Conservation (phyloP, 2,797 vertebrate genomes). For the Hydrophis major region DNA sequence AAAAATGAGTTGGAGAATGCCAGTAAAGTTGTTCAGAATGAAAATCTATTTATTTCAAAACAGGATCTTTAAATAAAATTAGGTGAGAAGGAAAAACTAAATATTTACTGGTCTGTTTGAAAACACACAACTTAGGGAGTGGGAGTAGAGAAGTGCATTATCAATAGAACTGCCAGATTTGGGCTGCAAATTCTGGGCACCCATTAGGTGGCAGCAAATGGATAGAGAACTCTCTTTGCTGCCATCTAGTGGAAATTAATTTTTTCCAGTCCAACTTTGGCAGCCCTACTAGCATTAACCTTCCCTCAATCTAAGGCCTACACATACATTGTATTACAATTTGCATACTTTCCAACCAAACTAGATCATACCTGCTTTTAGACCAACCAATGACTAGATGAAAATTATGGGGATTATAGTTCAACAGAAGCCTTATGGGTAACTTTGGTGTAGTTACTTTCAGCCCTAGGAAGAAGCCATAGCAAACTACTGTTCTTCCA, state of each 20-base stretch:
- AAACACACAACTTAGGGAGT: not conserved
- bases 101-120: not conserved
- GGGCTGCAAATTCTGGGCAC: not conserved
- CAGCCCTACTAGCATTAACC: not conserved
- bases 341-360: not conserved
- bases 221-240: not conserved
- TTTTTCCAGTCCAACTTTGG: not conserved
- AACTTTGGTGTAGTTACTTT: not conserved
- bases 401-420: not conserved
- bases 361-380: not conserved
- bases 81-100: not conserved
- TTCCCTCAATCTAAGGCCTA: not conserved
- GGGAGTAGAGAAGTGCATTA: not conserved
- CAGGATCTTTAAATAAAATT: constrained; percentile 3
- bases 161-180: not conserved
- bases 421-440: not conserved
- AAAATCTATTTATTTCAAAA: constrained; percentile 6
- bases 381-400: not conserved
- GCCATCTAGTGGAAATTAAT: not conserved
- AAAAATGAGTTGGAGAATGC: not conserved
- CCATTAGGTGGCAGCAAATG: not conserved
- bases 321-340: not conserved
- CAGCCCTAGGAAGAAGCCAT: not conserved
- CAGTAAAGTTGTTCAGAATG: not conserved
- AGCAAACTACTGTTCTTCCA: not conserved